Evolutionary conservation across 2,113 vertebrate genomes (phyloP).

Genomic region (Furnarius figulus): DNA sequence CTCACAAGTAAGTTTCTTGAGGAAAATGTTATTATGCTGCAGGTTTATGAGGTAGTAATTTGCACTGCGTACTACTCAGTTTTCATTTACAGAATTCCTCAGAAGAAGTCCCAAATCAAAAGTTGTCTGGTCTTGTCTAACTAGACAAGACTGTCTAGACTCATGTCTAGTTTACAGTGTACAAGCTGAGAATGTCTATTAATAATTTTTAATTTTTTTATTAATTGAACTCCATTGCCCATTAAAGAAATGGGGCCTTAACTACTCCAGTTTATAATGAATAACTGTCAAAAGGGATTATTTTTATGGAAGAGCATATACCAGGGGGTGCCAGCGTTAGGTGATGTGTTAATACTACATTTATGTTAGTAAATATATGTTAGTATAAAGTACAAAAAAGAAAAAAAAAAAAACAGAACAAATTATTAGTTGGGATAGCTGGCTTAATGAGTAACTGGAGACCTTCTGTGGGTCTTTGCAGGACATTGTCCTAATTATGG

Average conservation of each 20-base stretch:
- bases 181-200: neutral
- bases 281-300: neutral
- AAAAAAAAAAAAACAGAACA: neutral
- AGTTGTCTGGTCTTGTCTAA: neutral
- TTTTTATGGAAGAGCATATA: neutral
- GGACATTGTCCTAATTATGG: accelerated
- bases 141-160: neutral
- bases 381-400: neutral
- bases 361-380: neutral
- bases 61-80: neutral
- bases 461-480: neutral
- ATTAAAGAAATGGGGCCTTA: neutral
- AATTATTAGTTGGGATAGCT: neutral
- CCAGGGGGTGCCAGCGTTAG: neutral
- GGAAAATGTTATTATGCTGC: neutral
- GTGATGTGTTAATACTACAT: neutral
- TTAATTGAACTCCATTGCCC: neutral
- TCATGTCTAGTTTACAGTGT: neutral
- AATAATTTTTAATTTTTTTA: neutral
- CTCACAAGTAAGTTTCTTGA: neutral
- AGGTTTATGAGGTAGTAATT: neutral
- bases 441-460: neutral
- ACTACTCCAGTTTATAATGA: neutral
- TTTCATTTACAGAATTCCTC: neutral
- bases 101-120: neutral